Evolutionary conservation across 2,113 vertebrate species (phyloP), one percentile per base, ranked within the genome.

Genomic region (Ictalurus punctatus): DNA sequence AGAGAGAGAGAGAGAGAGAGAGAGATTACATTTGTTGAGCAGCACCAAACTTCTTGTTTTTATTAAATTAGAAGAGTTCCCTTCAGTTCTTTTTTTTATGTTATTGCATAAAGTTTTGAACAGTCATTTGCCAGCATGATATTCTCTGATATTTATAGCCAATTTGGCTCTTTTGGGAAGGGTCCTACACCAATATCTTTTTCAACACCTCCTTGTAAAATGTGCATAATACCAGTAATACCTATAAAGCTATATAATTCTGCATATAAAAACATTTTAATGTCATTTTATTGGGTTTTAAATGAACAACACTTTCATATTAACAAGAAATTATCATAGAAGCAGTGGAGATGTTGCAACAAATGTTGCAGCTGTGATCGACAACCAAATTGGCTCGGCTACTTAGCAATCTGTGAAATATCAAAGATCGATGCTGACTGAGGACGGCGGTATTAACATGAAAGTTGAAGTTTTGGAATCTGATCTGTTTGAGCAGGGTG

Each of bases 1-100:
- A 74, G 34, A 83, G 40, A 40, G 89, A 52, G 34, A 89, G 76
- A 93, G 90, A 90, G 61, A 76, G n/a, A n/a, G n/a, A 48, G 8
- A 87, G 21, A 81, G 37, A 83, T 4, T 14, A 40, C 17, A 37
- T 71, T 27, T 27, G 40, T 37, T 80, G 13, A 30, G 85, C 21
- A 37, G 74, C 44, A 52, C 23, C 1, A 16, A 27, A 54, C 21
- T 2, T 73, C 16, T 25, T 14, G 14, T 48, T 80, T 67, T 67
- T 80, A 7, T 13, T 27, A 27, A 7, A 54, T 54, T 48, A 65
- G 10, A 65, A 58, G 14, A 30, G 17, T 34, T 86, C 4, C 3
- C 1, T 13, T 8, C 37, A 48, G 9, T 27, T 67, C 37, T 44
- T 48, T 44, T 44, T 44, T 40, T n/a, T 9, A 76, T 61, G 12